Conservation (phyloP, 2,113 vertebrate genomes). For the Peromyscus leucopus region DNA sequence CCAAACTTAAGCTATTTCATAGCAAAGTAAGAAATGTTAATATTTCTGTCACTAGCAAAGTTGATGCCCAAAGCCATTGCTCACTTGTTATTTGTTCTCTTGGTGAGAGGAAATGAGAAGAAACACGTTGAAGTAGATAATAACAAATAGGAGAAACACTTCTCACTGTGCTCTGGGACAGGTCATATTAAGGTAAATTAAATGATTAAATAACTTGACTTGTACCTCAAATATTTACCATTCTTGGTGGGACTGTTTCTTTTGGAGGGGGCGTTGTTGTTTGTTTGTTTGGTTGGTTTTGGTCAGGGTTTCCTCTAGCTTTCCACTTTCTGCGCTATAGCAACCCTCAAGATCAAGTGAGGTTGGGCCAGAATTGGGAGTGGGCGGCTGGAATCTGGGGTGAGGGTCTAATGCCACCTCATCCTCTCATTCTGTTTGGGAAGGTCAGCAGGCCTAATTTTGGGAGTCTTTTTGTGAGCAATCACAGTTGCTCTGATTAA, state of each 20-base stretch:
- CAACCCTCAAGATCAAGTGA: neutral
- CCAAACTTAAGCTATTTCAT: constrained; percentile 31
- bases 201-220: constrained; percentile 27
- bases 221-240: constrained; percentile 51
- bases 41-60: constrained; percentile 29
- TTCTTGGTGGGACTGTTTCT: neutral
- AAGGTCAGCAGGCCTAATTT: neutral
- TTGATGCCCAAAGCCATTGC: neutral
- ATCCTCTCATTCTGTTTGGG: neutral
- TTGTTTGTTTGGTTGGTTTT: neutral
- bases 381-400: neutral
- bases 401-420: neutral
- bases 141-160: constrained; percentile 15
- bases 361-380: neutral
- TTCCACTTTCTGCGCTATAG: neutral
- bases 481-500: neutral
- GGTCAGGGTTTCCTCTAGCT: no score
- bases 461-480: neutral
- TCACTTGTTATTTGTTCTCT: constrained; percentile 38
- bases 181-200: constrained; percentile 46
- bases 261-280: neutral
- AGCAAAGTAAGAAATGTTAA: constrained; percentile 9
- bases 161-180: constrained; percentile 43
- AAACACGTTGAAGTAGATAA: constrained; percentile 52
- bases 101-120: constrained; percentile 32